A percentile compares a stretch with the other conserved stretches of the same genome.
Evolutionary conservation across 2,797 vertebrate species (phyloP).

Genomic region (Rhabdophis nuchalis): DNA sequence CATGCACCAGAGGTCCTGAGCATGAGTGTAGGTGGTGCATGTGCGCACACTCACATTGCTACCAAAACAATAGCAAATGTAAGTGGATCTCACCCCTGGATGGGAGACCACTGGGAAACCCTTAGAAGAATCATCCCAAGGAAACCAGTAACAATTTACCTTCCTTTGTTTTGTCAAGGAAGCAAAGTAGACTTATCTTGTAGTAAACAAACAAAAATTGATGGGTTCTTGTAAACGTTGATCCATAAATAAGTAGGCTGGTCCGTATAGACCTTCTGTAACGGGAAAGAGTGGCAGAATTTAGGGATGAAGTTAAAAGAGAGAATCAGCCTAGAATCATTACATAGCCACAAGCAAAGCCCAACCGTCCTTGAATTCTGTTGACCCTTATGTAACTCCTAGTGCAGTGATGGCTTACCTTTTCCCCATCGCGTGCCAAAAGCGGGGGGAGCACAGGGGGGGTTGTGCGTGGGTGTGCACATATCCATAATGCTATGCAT

Average conservation of each 20-base stretch:
- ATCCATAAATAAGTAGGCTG: background rate
- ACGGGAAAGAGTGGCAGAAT: background rate
- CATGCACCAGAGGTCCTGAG: too few species aligned
- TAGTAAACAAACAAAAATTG: background rate
- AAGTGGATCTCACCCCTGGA: background rate
- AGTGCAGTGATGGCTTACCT: too few species aligned
- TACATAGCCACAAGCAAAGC: background rate
- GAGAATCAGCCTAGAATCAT: background rate
- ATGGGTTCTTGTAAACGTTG: background rate
- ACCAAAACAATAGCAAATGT: too few species aligned
- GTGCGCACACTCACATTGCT: too few species aligned
- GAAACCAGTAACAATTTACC: background rate
- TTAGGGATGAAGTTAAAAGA: background rate
- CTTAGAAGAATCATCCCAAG: background rate
- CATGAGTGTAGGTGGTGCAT: too few species aligned
- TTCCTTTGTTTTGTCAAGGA: background rate
- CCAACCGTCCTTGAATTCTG: background rate
- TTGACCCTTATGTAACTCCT: background rate
- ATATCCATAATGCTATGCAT: too few species aligned
- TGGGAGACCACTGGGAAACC: background rate
- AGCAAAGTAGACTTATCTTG: background rate
- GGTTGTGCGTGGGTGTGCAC: too few species aligned
- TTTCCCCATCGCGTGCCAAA: too few species aligned
- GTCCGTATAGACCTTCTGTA: background rate
- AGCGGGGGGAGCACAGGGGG: too few species aligned